Base-by-base conservation (phyloP, 1,140 invertebrate species). In the Stegodyphus mimosarum region DNA sequence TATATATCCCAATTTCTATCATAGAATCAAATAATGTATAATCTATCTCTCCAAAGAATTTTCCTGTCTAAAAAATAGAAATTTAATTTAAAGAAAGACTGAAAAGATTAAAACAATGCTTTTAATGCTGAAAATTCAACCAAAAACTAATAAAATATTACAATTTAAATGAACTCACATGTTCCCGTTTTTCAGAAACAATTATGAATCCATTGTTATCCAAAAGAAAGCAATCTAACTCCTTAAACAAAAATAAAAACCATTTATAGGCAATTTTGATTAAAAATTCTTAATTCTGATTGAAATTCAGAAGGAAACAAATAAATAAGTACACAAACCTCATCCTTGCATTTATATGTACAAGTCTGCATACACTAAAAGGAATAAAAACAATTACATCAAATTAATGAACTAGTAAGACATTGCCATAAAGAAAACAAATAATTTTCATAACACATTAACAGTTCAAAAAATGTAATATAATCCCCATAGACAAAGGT, bases 161-260 rank as follows among this genome's bases (percentile, higher is more conserved):
- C 2, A 5, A 9, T 60, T 60, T 71, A 77, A 79, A 33, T 52
- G 74, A 13, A 72, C 80, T 80, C 75, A 89, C 88, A 53, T 87
- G 80, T 49, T 78, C 64, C 53, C 80, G 92, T 86, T 95, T 94
- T 90, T 97, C 96, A 6, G 96, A 97, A 49, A 97, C 93, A 52
- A 98, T 95, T n/a, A 98, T 94, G 90, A 97, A 98, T 10, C 96
- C 96, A 90, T 96, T 97, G 90, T 97, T 96, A 88, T 98, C 96
- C 63, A 98, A 90, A 11, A 98, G 94, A 89, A 96, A 98, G 90
- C 96, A 98, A 88, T 98, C 96, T 6, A 97, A 91, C 87, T 95
- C 92, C 92, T 7, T 92, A 93, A 33, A 93, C 94, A 89, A 95
- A 96, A 95, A 66, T 81, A 76, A 89, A 74, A 83, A 83, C 33